phyloP scores from a whole-genome alignment of 2,113 vertebrate genomes.

The Ascaphus truei region DNA sequence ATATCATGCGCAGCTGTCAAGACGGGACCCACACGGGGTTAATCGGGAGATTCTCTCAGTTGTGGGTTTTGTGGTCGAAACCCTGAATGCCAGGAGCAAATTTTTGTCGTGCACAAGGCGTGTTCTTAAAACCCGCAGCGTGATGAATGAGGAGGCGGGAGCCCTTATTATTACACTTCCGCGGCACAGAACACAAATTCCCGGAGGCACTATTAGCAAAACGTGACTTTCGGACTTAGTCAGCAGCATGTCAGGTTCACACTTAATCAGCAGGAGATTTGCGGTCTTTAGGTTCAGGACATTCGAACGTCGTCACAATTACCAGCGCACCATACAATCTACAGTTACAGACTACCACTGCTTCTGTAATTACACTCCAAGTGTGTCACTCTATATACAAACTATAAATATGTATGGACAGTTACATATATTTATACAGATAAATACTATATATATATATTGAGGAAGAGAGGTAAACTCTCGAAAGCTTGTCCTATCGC shows the following conservation, averaged over 20 bases:
- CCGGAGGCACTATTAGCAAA: neutral
- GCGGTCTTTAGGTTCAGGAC: too few species aligned
- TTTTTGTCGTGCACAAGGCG: slow-evolving; percentile 74
- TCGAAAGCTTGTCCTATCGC: too few species aligned
- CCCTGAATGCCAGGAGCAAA: slow-evolving; percentile 78
- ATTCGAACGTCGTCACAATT: too few species aligned
- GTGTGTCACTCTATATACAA: too few species aligned
- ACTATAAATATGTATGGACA: too few species aligned
- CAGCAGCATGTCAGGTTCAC: neutral
- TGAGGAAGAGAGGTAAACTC: too few species aligned
- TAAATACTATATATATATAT: too few species aligned
- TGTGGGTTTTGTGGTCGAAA: slow-evolving; percentile 80
- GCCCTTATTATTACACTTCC: slow-evolving; percentile 61
- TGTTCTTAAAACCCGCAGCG: slow-evolving; percentile 74
- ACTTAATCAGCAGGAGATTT: neutral
- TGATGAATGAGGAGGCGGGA: slow-evolving; percentile 72
- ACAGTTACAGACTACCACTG: too few species aligned
- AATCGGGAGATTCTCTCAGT: slow-evolving; percentile 64
- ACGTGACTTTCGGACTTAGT: neutral
- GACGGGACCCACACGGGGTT: slow-evolving; percentile 58
- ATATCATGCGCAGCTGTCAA: neutral
- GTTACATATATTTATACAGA: too few species aligned
- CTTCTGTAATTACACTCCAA: too few species aligned
- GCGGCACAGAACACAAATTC: slow-evolving; percentile 47
- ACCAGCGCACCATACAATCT: too few species aligned